Conservation (phyloP, 2,888 invertebrate species). For the Noctua pronuba region DNA sequence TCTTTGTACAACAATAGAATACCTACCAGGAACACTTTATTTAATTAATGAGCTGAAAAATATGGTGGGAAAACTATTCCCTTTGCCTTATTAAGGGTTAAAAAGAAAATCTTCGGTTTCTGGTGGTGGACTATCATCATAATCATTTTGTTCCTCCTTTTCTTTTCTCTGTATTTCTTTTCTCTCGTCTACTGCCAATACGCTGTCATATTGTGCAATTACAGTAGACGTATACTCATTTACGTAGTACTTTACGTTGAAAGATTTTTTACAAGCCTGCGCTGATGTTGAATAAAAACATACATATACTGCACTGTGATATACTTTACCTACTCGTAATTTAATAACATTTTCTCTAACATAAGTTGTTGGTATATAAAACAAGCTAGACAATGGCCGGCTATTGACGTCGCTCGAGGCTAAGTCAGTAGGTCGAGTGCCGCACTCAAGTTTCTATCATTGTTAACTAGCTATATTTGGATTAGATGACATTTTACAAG, state of each 20-base stretch:
- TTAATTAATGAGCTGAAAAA: too few species aligned
- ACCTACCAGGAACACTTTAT: too few species aligned
- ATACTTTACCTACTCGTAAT: neutral
- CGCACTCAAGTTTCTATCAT: slow-evolving; percentile 49
- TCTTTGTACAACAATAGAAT: too few species aligned
- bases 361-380: slow-evolving; percentile 10
- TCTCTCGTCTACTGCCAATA: neutral
- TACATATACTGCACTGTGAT: neutral
- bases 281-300: neutral
- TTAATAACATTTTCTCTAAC: slow-evolving; percentile 17
- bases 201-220: neutral
- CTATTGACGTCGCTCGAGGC: slow-evolving; percentile 51
- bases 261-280: neutral
- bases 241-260: neutral
- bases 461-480: slow-evolving; percentile 51
- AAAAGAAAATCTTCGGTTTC: neutral
- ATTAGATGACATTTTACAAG: slow-evolving; percentile 18
- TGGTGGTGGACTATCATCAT: neutral
- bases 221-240: neutral
- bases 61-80: too few species aligned
- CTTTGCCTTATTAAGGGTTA: too few species aligned
- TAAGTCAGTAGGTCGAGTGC: slow-evolving; percentile 63
- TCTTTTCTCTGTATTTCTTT: neutral
- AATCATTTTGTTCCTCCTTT: neutral
- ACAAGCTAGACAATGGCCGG: slow-evolving; percentile 41